These are phyloP conservation scores for Phyto melanocephala DNA, from an alignment of 2,888 invertebrate genomes.

Conservation along the genomic window DNA sequence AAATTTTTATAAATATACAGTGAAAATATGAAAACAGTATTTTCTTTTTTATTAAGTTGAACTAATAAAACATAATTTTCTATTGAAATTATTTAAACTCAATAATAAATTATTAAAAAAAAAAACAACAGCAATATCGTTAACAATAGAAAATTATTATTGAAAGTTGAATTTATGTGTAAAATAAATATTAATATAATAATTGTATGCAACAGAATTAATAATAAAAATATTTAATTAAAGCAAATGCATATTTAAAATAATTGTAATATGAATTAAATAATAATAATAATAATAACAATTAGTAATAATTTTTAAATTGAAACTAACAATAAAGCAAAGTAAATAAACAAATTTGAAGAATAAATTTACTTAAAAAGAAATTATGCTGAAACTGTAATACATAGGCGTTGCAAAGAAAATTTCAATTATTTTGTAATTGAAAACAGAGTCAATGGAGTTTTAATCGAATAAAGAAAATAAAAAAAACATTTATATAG, in stretches of 20 bases:
- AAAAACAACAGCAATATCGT: neutral
- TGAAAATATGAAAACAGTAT: neutral
- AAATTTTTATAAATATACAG: too few relatives aligned
- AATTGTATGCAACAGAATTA: constrained; percentile 26
- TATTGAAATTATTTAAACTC: neutral
- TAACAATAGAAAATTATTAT: constrained; percentile 20
- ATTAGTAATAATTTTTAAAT: neutral
- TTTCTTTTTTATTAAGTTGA: too few relatives aligned
- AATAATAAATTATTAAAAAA: neutral
- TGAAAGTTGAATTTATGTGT: constrained; percentile 16
- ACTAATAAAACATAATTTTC: constrained; percentile 24
- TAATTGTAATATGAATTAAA: constrained; percentile 30
- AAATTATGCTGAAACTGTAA: neutral
- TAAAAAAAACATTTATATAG: too few relatives aligned
- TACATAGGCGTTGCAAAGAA: too few relatives aligned
- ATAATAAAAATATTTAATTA: neutral
- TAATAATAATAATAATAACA: neutral
- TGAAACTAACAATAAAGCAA: neutral
- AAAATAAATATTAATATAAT: constrained; percentile 42
- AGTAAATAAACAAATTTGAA: neutral
- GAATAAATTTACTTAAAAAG: neutral
- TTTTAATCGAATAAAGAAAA: too few relatives aligned
- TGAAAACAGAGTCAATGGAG: too few relatives aligned
- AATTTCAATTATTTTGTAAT: constrained; percentile 5
- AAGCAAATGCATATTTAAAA: constrained; percentile 28